Evolutionary conservation across 2,888 invertebrate species (phyloP).

Genomic region (Melikaiella ostensackeni): DNA sequence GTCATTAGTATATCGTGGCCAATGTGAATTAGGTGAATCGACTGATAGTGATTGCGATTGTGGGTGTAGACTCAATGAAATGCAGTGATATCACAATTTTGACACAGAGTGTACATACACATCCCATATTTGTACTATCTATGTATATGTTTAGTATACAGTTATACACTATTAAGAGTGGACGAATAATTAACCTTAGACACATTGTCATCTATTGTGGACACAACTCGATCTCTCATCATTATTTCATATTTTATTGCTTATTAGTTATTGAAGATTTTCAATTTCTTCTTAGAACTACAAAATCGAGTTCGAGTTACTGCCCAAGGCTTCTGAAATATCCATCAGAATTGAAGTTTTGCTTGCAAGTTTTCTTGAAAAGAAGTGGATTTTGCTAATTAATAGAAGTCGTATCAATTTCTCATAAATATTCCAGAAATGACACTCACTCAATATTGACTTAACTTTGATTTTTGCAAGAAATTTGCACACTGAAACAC

Average conservation of each 20-base stretch:
- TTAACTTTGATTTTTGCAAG: constrained; percentile 42
- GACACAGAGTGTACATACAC: constrained; percentile 23
- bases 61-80: constrained; percentile 32
- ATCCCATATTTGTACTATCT: constrained; percentile 35
- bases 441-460: constrained; percentile 2
- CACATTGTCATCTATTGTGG: constrained; percentile 10
- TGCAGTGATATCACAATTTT: constrained; percentile 33
- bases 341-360: not conserved
- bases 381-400: not conserved
- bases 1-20: constrained; percentile 10
- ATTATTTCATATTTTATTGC: not conserved
- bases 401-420: not conserved
- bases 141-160: constrained; percentile 36
- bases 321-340: not conserved
- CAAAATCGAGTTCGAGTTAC: constrained; percentile 3
- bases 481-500: constrained; percentile 44
- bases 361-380: not conserved
- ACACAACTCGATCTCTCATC: constrained; percentile 23
- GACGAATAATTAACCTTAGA: constrained; percentile 19
- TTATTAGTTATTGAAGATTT: not conserved
- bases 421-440: constrained; percentile 1
- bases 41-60: constrained; percentile 23
- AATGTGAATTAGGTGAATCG: constrained; percentile 14
- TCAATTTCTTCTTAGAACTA: not conserved
- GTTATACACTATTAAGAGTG: not conserved